Evolutionary conservation across 2,888 invertebrate genomes (phyloP), one percentile per base, ranked within the genome.

Genomic region (Melanostoma mellinum): DNA sequence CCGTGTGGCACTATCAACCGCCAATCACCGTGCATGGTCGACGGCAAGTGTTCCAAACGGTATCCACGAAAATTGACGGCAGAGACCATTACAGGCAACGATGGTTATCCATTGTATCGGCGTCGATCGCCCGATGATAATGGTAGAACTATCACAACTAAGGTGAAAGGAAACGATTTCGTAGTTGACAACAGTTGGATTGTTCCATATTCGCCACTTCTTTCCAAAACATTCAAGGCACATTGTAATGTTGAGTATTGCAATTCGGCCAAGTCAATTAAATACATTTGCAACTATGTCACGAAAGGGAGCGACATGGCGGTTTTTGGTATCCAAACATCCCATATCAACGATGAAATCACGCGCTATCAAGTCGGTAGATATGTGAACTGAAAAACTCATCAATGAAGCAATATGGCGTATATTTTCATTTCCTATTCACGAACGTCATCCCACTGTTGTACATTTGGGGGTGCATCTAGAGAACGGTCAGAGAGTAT

Each of bases 11-110:
- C 9, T 4, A 63, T 87, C 8, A 90, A 90, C 75, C 69, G 60
- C 6, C 77, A 85, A 30, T 88, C 89, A 42, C 88, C 89, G 4
- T 92, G 91, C 86, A 91, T 91, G 90, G 79, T 77, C 35, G 85
- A 89, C 50, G 88, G 88, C 2, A 86, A 86, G 42, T 92, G 91
- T 85, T 69, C 85, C 6, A 87, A 88, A 74, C 75, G 74, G 63
- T 88, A 85, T 80, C 87, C 87, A 50, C 50, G 52, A 48, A 56
- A 52, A 9, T 87, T 88, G 6, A 67, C 48, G n/a, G 61, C 67
- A n/a, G 87, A 87, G 10, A 88, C 88, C 38, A 68, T 86, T 55
- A 88, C 86, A 55, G 87, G 85, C 44, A 85, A 87, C 63, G 87
- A 88, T 85, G 88, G 87, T 48, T 89, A 88, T 86, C 89, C 88